Evolutionary conservation across 2,113 vertebrate genomes (phyloP).

Genomic region (Sapayoa aenigma): DNA sequence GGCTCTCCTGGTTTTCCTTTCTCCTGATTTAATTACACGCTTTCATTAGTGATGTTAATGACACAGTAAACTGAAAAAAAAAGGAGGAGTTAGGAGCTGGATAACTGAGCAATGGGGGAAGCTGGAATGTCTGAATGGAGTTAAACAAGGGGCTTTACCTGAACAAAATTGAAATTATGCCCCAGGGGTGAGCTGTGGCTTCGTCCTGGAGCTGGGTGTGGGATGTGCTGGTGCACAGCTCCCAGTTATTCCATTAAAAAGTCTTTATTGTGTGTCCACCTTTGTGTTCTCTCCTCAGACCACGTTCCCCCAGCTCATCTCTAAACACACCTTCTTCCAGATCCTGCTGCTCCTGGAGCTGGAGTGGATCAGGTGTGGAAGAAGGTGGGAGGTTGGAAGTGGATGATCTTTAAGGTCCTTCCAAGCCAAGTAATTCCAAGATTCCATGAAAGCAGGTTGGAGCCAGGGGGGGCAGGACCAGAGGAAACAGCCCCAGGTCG

Average conservation of each 20-base stretch:
- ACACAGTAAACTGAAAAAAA: not conserved
- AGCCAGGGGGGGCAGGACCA: too few species aligned
- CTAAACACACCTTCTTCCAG: too few species aligned
- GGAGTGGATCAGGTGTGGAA: too few species aligned
- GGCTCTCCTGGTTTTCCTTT: not conserved
- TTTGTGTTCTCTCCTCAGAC: not conserved
- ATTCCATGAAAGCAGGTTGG: too few species aligned
- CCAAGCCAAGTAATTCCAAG: too few species aligned
- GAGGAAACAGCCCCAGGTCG: too few species aligned
- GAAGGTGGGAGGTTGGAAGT: too few species aligned
- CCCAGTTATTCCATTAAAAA: rapidly evolving
- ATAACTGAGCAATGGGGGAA: not conserved
- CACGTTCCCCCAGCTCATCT: not conserved
- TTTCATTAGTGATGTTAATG: not conserved
- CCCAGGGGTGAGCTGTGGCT: not conserved
- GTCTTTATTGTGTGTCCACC: rapidly evolving
- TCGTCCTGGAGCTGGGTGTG: rapidly evolving
- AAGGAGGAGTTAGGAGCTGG: not conserved
- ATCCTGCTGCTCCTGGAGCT: too few species aligned
- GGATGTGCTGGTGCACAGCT: rapidly evolving
- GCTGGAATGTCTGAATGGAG: rapidly evolving
- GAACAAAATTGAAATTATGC: not conserved
- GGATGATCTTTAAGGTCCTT: too few species aligned
- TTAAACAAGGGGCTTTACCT: not conserved
- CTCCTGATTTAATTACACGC: not conserved